Percentiles rank a stretch among this genome's conserved stretches.
Conservation (phyloP, 37 sponge, comb jelly and placozoan genomes). For the Axinella damicornis region DNA sequence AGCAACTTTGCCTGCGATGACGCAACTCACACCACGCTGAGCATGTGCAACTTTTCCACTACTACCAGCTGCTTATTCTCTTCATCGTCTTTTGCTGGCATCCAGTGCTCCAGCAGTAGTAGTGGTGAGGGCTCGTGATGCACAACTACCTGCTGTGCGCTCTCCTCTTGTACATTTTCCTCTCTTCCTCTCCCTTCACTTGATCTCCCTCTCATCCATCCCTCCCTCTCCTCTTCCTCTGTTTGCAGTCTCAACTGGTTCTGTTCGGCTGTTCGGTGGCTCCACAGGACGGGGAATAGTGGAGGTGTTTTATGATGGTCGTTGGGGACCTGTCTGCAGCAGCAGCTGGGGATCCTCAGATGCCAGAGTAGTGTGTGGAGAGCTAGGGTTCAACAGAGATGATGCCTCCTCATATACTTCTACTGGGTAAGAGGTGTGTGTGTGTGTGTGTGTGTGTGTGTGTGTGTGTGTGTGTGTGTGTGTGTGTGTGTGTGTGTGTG, state of each 20-base stretch:
- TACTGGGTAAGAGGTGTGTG: neutral
- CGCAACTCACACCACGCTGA: too few species aligned
- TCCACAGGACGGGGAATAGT: conserved; percentile 13
- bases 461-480: neutral
- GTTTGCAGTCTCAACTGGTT: too few species aligned
- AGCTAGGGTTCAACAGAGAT: conserved; percentile 15
- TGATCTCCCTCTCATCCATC: too few species aligned
- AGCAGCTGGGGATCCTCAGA: neutral
- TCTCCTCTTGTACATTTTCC: too few species aligned
- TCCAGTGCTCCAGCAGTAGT: too few species aligned
- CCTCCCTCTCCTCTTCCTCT: too few species aligned
- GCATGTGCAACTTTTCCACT: too few species aligned
- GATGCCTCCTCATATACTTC: neutral
- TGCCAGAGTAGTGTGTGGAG: conserved; percentile 9
- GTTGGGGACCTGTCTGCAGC: conserved; percentile 45
- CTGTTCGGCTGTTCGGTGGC: conserved; percentile 32
- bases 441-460: neutral
- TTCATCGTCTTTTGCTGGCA: too few species aligned
- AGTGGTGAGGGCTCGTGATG: too few species aligned
- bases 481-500: conserved; percentile 5
- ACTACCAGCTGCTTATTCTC: too few species aligned
- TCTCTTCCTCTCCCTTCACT: too few species aligned
- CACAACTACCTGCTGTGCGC: neutral
- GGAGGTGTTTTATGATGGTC: conserved; percentile 23
- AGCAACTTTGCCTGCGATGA: too few species aligned